phyloP scores from a whole-genome alignment of 2,888 invertebrate species.

The Petrolisthes manimaculis region DNA sequence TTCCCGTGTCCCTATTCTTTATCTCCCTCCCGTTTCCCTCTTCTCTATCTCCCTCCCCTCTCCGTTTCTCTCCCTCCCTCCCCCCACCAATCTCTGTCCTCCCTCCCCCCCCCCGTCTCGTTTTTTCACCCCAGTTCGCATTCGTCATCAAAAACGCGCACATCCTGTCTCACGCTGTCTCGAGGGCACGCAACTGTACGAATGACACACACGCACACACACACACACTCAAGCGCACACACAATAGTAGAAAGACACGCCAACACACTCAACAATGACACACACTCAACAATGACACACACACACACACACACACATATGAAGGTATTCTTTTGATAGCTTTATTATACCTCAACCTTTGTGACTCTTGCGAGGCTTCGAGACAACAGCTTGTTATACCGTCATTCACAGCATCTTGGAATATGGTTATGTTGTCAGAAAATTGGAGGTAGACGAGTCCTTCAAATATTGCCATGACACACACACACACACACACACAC shows the following conservation, averaged over 20 bases:
- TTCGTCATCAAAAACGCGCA: conserved; percentile 15
- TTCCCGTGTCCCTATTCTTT: too few species aligned
- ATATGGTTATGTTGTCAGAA: too few species aligned
- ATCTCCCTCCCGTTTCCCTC: too few species aligned
- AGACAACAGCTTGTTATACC: too few species aligned
- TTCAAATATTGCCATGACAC: background rate
- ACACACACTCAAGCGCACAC: background rate
- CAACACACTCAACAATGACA: background rate
- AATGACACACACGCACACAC: conserved; percentile 15
- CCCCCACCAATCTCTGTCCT: background rate
- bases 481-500: too few species aligned
- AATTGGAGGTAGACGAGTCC: too few species aligned
- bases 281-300: background rate
- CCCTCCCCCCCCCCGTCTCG: background rate
- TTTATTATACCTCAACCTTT: too few species aligned
- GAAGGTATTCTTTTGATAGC: too few species aligned
- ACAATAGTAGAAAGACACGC: background rate
- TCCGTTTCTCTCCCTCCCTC: too few species aligned
- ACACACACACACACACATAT: conserved; percentile 1
- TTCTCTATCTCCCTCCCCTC: too few species aligned
- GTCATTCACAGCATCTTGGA: too few species aligned
- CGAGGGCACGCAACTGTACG: background rate
- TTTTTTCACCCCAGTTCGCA: conserved; percentile 6
- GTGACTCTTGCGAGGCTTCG: too few species aligned
- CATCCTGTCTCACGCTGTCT: conserved; percentile 18